These are phyloP conservation scores for Prionailurus bengalensis DNA, from an alignment of 2,113 vertebrate genomes.

Conservation along the genomic window DNA sequence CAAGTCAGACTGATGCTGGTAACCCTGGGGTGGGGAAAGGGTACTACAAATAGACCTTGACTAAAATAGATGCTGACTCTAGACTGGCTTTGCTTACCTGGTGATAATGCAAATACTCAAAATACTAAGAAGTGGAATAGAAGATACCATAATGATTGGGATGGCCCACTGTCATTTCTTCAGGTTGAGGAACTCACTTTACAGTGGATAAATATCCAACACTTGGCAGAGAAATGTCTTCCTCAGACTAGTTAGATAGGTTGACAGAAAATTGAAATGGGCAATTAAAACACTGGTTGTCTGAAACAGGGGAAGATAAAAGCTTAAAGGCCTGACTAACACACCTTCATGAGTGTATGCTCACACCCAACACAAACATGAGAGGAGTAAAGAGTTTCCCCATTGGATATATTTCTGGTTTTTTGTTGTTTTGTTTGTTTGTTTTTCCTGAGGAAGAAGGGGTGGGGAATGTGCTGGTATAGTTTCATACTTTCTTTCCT, in stretches of 20 bases:
- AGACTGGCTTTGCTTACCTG: neutral
- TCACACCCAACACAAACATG: neutral
- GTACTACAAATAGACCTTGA: neutral
- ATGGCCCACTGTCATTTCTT: neutral
- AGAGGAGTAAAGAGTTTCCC: neutral
- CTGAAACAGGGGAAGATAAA: neutral
- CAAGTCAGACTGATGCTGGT: neutral
- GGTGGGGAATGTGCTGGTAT: neutral
- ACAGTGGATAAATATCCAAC: neutral
- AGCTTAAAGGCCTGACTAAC: neutral
- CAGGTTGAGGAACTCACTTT: neutral
- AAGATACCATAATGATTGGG: neutral
- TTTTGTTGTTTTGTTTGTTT: no score
- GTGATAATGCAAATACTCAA: neutral
- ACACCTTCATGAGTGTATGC: neutral
- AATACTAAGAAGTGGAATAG: neutral
- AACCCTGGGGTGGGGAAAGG: no score
- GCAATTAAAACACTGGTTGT: neutral
- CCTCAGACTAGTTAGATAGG: neutral
- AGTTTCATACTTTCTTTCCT: neutral
- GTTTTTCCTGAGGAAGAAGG: neutral
- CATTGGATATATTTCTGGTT: neutral
- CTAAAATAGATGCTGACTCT: neutral
- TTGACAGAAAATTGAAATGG: neutral
- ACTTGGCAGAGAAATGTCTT: neutral